Evolutionary conservation across 2,888 invertebrate species (phyloP).

Genomic region (Agrochola lychnidis): DNA sequence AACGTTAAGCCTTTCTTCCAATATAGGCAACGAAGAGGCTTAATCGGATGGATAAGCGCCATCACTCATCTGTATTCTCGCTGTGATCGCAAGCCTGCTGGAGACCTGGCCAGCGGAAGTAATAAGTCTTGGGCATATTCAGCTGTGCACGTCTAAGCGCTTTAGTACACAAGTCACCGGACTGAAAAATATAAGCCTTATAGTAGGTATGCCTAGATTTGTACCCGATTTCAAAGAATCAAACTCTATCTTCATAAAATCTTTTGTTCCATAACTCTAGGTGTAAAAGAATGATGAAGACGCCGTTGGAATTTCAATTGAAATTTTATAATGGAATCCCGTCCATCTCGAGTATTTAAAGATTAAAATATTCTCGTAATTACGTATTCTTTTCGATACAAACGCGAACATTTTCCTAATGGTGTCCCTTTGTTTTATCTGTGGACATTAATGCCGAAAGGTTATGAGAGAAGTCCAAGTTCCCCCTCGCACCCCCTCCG

Average conservation of each 20-base stretch:
- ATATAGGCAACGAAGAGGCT: conserved; percentile 33
- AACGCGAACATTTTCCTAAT: conserved; percentile 57
- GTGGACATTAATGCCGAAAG: conserved; percentile 59
- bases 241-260: conserved; percentile 23
- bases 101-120: conserved; percentile 30
- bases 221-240: conserved; percentile 9
- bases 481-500: conserved; percentile 5
- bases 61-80: conserved; percentile 55
- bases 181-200: conserved; percentile 26
- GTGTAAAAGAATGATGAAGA: conserved; percentile 27
- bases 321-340: conserved; percentile 54
- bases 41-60: conserved; percentile 48
- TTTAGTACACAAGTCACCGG: conserved; percentile 22
- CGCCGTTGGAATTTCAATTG: conserved; percentile 53
- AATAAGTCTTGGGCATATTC: conserved; percentile 53
- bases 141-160: conserved; percentile 10
- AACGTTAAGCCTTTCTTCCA: conserved; percentile 34
- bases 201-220: conserved; percentile 10
- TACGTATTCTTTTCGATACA: conserved; percentile 64
- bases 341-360: conserved; percentile 51
- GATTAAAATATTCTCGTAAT: conserved; percentile 58
- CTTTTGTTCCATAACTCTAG: conserved; percentile 48
- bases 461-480: conserved; percentile 57
- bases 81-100: conserved; percentile 31
- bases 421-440: conserved; percentile 59